Evolutionary conservation across 2,797 vertebrate genomes (phyloP).

Genomic region (Chloroceryle amazona): DNA sequence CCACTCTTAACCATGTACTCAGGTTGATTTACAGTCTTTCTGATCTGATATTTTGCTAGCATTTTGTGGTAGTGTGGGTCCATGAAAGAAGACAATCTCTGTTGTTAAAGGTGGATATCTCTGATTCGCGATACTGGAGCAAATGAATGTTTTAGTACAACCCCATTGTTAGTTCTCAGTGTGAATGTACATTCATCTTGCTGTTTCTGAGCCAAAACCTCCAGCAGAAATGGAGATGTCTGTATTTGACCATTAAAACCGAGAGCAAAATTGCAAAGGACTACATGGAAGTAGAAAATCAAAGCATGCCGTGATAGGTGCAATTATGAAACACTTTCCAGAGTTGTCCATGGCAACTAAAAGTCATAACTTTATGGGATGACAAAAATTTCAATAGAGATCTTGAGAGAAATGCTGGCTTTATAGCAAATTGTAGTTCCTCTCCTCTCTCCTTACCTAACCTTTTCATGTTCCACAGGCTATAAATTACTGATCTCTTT

Average conservation of each 20-base stretch:
- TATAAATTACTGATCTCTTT: conserved; percentile 40
- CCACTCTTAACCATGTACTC: background rate
- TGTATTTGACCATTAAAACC: background rate
- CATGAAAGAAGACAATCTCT: background rate
- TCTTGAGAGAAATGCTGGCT: background rate
- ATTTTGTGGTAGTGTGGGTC: background rate
- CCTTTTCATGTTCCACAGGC: background rate
- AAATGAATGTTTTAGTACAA: background rate
- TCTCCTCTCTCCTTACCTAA: background rate
- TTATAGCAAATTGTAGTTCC: background rate
- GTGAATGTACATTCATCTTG: background rate
- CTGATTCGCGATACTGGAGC: background rate
- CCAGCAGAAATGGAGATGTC: background rate
- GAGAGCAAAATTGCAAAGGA: background rate
- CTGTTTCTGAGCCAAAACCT: background rate
- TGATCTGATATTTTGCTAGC: background rate
- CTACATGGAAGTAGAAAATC: background rate
- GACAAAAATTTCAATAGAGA: background rate
- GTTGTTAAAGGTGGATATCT: background rate
- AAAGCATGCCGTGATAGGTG: background rate
- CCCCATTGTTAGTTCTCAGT: background rate
- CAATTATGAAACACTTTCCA: background rate
- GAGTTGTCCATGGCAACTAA: conserved; percentile 2
- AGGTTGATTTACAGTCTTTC: background rate
- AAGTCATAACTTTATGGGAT: background rate